These are phyloP conservation scores for Agonopterix heracliana DNA, from an alignment of 2,888 invertebrate genomes.

Conservation along the genomic window DNA sequence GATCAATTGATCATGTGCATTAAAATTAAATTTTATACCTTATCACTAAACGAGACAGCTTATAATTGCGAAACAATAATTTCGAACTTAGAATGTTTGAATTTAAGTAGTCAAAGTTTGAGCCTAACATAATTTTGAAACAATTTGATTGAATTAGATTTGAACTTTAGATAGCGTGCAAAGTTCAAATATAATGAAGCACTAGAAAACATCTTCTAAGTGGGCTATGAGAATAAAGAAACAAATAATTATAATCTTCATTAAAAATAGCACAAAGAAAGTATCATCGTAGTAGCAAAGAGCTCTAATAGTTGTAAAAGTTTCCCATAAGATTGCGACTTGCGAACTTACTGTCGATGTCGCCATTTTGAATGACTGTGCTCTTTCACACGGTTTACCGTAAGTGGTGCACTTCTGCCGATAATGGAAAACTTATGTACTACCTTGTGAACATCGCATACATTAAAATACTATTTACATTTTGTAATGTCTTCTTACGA, in stretches of 20 bases:
- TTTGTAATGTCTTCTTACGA: background rate
- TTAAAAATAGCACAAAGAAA: too few species aligned
- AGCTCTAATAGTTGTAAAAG: slow-evolving; percentile 7
- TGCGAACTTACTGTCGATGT: slow-evolving; percentile 15
- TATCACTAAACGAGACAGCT: too few species aligned
- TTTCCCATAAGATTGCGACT: slow-evolving; percentile 22
- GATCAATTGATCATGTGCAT: too few species aligned
- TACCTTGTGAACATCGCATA: slow-evolving; percentile 7
- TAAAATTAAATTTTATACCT: too few species aligned
- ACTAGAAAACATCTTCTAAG: background rate
- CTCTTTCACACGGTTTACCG: slow-evolving; percentile 45
- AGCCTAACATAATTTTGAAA: too few species aligned
- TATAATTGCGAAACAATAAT: too few species aligned
- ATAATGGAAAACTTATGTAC: slow-evolving; percentile 64
- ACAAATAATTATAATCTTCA: background rate
- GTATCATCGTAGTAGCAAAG: too few species aligned
- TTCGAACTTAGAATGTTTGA: too few species aligned
- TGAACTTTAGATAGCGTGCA: too few species aligned
- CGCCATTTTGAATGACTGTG: slow-evolving; percentile 19
- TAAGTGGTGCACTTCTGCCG: slow-evolving; percentile 26
- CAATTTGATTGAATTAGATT: too few species aligned
- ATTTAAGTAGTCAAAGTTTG: too few species aligned
- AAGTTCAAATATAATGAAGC: too few species aligned
- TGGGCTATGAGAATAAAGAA: background rate
- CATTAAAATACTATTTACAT: slow-evolving; percentile 1